Evolutionary conservation across 2,113 vertebrate genomes (phyloP).

Genomic region (Antechinus stuartii): DNA sequence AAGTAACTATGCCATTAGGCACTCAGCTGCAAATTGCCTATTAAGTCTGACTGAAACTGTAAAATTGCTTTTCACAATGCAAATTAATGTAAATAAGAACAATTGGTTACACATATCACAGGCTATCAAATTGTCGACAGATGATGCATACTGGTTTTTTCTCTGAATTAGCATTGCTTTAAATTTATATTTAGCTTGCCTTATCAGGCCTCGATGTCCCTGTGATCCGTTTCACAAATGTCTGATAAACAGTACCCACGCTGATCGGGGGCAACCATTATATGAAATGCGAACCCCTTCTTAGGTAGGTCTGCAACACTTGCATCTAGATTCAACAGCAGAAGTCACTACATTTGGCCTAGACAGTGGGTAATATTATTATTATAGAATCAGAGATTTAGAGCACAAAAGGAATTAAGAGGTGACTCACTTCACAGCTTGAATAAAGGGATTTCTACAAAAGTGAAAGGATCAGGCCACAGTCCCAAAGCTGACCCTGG

Average conservation of each 20-base stretch:
- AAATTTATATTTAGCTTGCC: constrained; percentile 81
- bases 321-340: constrained; percentile 23
- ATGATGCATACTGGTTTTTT: constrained; percentile 78
- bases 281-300: constrained; percentile 74
- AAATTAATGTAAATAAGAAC: constrained; percentile 92
- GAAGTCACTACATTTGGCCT: constrained; percentile 49
- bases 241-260: constrained; percentile 53
- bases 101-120: constrained; percentile 90
- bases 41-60: constrained; percentile 89
- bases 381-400: neutral
- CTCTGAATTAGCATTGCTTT: constrained; percentile 83
- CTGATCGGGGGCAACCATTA: constrained; percentile 66
- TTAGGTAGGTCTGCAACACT: constrained; percentile 56
- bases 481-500: neutral
- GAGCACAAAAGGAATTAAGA: neutral
- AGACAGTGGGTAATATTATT: neutral
- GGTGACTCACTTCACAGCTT: neutral
- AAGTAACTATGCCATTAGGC: constrained; percentile 88
- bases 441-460: neutral
- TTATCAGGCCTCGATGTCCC: constrained; percentile 75
- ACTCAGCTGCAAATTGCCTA: constrained; percentile 88
- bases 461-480: neutral
- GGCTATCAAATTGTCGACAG: constrained; percentile 85
- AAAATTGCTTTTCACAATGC: constrained; percentile 91
- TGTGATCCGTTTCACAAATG: constrained; percentile 64